phyloP scores from a whole-genome alignment of 1,140 invertebrate species.

The Hormaphis cornu region DNA sequence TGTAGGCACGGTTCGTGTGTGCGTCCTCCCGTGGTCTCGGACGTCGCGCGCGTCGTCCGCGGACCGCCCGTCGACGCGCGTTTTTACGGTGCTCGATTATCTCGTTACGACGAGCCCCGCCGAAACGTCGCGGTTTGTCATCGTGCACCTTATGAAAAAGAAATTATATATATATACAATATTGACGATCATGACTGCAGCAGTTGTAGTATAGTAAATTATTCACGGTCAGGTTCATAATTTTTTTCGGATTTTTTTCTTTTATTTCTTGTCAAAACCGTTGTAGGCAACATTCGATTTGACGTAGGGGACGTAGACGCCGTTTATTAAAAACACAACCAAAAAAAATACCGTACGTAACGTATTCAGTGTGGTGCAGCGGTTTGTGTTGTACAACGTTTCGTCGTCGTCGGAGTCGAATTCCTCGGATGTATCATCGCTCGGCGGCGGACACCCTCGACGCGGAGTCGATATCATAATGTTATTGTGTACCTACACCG shows the following conservation, averaged over 20 bases:
- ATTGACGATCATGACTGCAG: too few species aligned
- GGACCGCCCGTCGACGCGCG: conserved; percentile 15
- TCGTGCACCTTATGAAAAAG: too few species aligned
- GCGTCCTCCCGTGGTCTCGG: background rate
- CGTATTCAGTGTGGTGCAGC: too few species aligned
- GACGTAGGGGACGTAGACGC: too few species aligned
- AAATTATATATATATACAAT: too few species aligned
- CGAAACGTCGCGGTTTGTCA: conserved; percentile 22
- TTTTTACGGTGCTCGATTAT: conserved; percentile 29
- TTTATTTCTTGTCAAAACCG: too few species aligned
- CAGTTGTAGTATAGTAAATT: background rate
- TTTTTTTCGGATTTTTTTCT: background rate
- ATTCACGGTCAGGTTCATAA: conserved; percentile 7
- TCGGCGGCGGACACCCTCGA: background rate
- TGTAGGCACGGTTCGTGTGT: too few species aligned
- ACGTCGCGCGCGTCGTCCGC: background rate
- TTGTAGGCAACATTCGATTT: too few species aligned
- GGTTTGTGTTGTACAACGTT: too few species aligned
- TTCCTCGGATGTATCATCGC: background rate
- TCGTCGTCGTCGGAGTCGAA: too few species aligned
- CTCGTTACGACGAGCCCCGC: conserved; percentile 23
- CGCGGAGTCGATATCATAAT: background rate
- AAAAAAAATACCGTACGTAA: background rate
- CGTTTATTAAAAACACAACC: too few species aligned
- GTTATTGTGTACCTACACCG: too few species aligned